A percentile compares a stretch with the other conserved stretches of the same genome.
phyloP scores from a whole-genome alignment of 2,888 invertebrate species.

The Hemistola chrysoprasaria region DNA sequence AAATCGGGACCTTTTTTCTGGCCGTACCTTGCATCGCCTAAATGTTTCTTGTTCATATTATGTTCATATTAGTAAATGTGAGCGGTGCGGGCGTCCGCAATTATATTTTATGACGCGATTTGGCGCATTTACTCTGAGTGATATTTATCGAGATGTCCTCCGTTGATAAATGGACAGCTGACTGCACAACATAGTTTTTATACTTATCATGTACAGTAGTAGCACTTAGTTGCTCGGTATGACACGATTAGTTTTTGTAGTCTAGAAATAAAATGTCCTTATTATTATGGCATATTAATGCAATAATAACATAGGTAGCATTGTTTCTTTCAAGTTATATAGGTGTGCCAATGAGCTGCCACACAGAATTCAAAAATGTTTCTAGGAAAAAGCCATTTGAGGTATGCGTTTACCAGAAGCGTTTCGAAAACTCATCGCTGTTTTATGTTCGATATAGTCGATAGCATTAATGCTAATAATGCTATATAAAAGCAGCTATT shows the following conservation, averaged over 20 bases:
- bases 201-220: conserved; percentile 3
- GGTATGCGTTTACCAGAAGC: conserved; percentile 29
- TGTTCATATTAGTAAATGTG: conserved; percentile 43
- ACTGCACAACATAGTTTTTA: conserved; percentile 8
- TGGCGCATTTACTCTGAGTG: conserved; percentile 21
- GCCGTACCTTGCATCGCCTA: conserved; percentile 28
- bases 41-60: conserved; percentile 40
- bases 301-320: too few relatives aligned
- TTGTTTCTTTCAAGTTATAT: too few relatives aligned
- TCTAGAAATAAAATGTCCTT: conserved; percentile 14
- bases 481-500: too few relatives aligned
- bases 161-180: conserved; percentile 15
- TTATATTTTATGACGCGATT: conserved; percentile 31
- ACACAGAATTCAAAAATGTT: too few relatives aligned
- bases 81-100: conserved; percentile 34
- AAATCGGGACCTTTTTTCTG: conserved; percentile 60
- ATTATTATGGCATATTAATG: too few relatives aligned
- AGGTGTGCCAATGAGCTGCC: too few relatives aligned
- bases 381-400: too few relatives aligned
- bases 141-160: conserved; percentile 26
- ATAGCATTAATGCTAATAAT: too few relatives aligned
- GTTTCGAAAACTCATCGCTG: conserved; percentile 30
- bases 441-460: conserved; percentile 17
- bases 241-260: conserved; percentile 14
- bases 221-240: too few relatives aligned